phyloP scores from a whole-genome alignment of 37 sponge, comb jelly and placozoan species.

The Bolinopsis microptera region DNA sequence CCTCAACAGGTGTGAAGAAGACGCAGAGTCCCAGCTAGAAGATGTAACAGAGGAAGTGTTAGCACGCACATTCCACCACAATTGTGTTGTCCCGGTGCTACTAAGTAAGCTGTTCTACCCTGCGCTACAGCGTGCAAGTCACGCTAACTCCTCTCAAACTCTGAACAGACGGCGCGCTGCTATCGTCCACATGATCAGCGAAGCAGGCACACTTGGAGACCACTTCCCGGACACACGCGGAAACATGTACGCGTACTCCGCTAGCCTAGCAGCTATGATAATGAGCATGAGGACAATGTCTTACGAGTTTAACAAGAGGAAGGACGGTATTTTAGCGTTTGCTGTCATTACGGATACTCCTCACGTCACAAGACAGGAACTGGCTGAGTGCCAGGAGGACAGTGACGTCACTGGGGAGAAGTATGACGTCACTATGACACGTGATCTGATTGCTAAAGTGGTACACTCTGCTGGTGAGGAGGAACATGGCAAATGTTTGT shows the following conservation, averaged over 20 bases:
- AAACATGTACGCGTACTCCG: constrained; percentile 10
- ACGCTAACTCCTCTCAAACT: background rate
- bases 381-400: background rate
- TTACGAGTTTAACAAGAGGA: constrained; percentile 47
- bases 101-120: constrained; percentile 59
- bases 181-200: constrained; percentile 51
- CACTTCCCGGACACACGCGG: background rate
- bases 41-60: constrained; percentile 38
- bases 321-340: constrained; percentile 39
- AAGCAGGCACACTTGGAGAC: constrained; percentile 46
- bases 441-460: constrained; percentile 2
- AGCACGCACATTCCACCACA: constrained; percentile 39
- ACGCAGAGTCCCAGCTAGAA: background rate
- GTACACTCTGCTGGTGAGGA: constrained; percentile 26
- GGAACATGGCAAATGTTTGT: constrained; percentile 44
- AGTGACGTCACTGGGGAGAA: background rate
- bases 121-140: constrained; percentile 42
- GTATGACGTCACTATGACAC: constrained; percentile 12
- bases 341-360: constrained; percentile 14
- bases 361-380: background rate
- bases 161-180: constrained; percentile 38
- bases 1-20: constrained; percentile 65
- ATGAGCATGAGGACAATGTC: constrained; percentile 64
- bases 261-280: constrained; percentile 53
- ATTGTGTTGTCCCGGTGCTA: constrained; percentile 30